These are phyloP conservation scores for Gastrophryne carolinensis DNA, from an alignment of 2,797 vertebrate genomes.

Conservation along the genomic window DNA sequence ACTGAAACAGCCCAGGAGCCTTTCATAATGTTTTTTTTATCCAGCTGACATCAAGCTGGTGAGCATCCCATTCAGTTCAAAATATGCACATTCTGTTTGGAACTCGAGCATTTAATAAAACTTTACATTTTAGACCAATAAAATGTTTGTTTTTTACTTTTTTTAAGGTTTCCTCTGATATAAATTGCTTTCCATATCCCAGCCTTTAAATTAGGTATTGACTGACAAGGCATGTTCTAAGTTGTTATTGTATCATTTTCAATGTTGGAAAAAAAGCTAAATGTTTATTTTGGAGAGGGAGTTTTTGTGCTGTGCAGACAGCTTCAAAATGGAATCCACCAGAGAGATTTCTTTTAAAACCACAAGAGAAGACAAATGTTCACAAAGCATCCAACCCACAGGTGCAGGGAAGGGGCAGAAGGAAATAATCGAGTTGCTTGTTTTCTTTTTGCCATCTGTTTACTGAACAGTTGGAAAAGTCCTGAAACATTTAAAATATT, in stretches of 20 bases:
- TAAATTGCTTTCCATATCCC: no score
- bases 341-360: conserved; percentile 24
- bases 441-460: conserved; percentile 44
- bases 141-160: no score
- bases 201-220: no score
- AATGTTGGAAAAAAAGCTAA: conserved; percentile 10
- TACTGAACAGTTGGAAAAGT: conserved; percentile 22
- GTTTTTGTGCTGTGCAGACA: neutral
- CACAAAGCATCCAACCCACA: neutral
- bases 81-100: no score
- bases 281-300: conserved; percentile 35
- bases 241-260: conserved; percentile 34
- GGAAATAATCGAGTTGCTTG: conserved; percentile 32
- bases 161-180: no score
- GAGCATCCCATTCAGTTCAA: no score
- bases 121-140: no score
- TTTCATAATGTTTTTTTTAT: no score
- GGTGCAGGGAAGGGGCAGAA: neutral
- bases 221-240: conserved; percentile 21
- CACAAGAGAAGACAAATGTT: conserved; percentile 31
- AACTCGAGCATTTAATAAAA: no score
- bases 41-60: no score
- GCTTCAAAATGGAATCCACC: conserved; percentile 32
- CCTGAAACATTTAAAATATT: neutral
- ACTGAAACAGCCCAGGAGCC: no score